Conservation (phyloP, 1,140 invertebrate species). For the Berghia stephanieae region DNA sequence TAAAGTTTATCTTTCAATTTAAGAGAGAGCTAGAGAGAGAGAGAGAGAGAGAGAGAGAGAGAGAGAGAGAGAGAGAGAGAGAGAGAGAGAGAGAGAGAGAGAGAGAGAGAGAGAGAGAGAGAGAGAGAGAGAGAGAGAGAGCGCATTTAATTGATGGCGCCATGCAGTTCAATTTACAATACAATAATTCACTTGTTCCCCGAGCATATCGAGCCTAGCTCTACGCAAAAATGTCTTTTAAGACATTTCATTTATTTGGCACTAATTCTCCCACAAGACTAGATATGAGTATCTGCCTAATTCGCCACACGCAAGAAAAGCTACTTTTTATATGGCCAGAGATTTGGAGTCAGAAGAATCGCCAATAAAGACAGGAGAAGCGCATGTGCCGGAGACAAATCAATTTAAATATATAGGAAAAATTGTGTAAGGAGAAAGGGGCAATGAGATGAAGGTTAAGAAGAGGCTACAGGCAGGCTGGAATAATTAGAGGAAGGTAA, state of each 20-base stretch:
- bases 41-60: conserved; percentile 16
- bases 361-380: too few relatives aligned
- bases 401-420: too few relatives aligned
- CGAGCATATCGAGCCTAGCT: too few relatives aligned
- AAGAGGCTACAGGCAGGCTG: too few relatives aligned
- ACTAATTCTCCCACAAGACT: not conserved
- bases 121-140: conserved; percentile 15
- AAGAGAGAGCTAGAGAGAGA: conserved; percentile 13
- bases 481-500: too few relatives aligned
- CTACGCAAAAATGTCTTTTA: not conserved
- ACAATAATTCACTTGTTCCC: not conserved
- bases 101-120: conserved; percentile 24
- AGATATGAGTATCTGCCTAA: not conserved
- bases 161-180: not conserved
- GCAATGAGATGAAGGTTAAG: too few relatives aligned
- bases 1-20: too few relatives aligned
- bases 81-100: conserved; percentile 9
- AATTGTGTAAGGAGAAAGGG: too few relatives aligned
- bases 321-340: too few relatives aligned
- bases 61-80: conserved; percentile 18
- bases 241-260: too few relatives aligned
- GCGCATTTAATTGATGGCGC: not conserved
- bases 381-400: too few relatives aligned
- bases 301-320: not conserved
- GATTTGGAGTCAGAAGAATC: too few relatives aligned